These are phyloP conservation scores for Leptopilina drosophilae DNA, from an alignment of 2,888 invertebrate genomes.

Conservation along the genomic window DNA sequence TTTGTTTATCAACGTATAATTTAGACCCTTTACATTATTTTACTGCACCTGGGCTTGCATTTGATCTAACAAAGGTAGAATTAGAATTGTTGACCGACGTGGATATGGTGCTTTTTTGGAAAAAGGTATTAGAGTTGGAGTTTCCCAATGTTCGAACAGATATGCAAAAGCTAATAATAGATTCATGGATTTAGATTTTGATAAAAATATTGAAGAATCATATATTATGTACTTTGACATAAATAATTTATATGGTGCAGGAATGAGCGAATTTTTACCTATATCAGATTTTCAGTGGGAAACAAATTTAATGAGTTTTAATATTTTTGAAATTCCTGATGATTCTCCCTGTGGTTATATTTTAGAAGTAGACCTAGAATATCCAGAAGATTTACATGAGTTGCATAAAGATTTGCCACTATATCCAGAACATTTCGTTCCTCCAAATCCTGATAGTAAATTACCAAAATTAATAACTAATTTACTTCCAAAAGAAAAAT, in stretches of 20 bases:
- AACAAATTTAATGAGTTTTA: neutral
- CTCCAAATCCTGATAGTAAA: constrained; percentile 36
- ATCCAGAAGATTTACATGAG: constrained; percentile 60
- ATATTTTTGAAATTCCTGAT: constrained; percentile 5
- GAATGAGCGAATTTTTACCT: constrained; percentile 67
- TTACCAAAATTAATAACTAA: constrained; percentile 44
- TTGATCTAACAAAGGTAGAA: constrained; percentile 43
- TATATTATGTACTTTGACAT: constrained; percentile 66
- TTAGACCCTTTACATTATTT: constrained; percentile 1
- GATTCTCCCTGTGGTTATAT: constrained; percentile 43
- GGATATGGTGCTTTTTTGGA: constrained; percentile 59
- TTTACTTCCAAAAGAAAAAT: constrained; percentile 62
- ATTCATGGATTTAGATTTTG: constrained; percentile 48
- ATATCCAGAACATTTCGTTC: constrained; percentile 39
- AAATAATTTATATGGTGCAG: constrained; percentile 71
- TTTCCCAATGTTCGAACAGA: constrained; percentile 55
- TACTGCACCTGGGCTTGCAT: neutral
- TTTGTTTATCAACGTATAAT: constrained; percentile 42
- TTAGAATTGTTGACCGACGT: constrained; percentile 54
- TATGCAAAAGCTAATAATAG: constrained; percentile 59
- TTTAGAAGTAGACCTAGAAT: constrained; percentile 55
- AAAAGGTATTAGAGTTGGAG: constrained; percentile 59
- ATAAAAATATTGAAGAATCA: neutral
- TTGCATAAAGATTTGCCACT: constrained; percentile 65
- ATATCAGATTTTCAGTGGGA: constrained; percentile 64